A percentile compares a stretch with the other conserved stretches of the same genome.
Conservation (phyloP, 2,888 invertebrate genomes). For the Lasius fuliginosus region DNA sequence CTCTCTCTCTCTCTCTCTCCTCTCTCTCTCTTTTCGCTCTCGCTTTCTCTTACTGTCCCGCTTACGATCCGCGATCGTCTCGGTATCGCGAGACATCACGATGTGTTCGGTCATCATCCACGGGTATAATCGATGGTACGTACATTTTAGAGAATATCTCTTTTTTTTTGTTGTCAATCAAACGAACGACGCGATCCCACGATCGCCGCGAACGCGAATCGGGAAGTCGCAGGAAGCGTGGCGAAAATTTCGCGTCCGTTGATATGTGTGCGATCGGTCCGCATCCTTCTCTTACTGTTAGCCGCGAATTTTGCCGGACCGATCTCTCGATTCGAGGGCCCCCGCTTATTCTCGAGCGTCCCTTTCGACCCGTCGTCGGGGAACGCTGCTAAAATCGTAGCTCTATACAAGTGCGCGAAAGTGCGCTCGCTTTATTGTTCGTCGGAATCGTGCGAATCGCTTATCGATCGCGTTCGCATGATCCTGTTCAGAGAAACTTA, state of each 20-base stretch:
- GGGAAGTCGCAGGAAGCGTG: conserved; percentile 24
- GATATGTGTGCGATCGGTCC: conserved; percentile 66
- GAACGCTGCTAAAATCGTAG: neutral
- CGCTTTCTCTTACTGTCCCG: conserved; percentile 49
- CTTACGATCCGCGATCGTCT: conserved; percentile 24
- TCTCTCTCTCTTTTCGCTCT: conserved; percentile 31
- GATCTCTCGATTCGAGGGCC: conserved; percentile 33
- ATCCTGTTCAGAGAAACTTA: conserved; percentile 21
- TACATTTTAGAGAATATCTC: conserved; percentile 32
- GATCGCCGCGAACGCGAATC: conserved; percentile 36
- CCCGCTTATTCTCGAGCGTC: neutral
- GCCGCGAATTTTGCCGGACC: conserved; percentile 15
- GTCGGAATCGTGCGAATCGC: conserved; percentile 3
- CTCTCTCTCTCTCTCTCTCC: neutral
- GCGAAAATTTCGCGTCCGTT: conserved; percentile 58
- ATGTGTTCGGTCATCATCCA: conserved; percentile 33
- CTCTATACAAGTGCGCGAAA: conserved; percentile 24
- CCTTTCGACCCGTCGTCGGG: neutral
- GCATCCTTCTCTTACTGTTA: neutral
- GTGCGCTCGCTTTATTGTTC: neutral
- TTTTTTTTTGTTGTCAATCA: conserved; percentile 37
- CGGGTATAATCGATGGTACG: conserved; percentile 39
- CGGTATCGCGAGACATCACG: conserved; percentile 48
- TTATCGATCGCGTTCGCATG: neutral
- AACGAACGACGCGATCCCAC: conserved; percentile 39